Conservation (phyloP, 2,797 vertebrate genomes). For the Cheracebus regulus region DNA sequence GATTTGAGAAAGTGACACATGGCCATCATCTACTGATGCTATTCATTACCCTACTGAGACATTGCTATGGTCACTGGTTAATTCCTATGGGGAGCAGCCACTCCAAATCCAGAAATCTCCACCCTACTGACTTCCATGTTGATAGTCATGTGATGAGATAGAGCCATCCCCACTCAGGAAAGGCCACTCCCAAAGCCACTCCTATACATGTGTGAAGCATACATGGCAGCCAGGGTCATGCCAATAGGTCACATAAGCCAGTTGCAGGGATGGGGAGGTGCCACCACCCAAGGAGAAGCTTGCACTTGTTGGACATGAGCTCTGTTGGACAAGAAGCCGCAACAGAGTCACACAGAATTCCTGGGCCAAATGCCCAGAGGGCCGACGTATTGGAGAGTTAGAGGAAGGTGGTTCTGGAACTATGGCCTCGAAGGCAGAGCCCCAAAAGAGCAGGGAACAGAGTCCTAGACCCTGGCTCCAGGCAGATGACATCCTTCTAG, state of each 20-base stretch:
- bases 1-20: background rate
- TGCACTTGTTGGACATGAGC: background rate
- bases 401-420: background rate
- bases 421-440: background rate
- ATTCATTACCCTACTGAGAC: background rate
- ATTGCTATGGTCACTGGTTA: background rate
- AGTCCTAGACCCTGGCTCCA: background rate
- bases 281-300: background rate
- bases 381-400: background rate
- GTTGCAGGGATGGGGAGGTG: background rate
- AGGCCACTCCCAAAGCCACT: background rate
- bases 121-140: background rate
- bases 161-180: background rate
- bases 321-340: background rate
- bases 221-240: background rate
- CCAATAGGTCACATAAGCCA: background rate
- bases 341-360: background rate
- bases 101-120: background rate
- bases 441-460: background rate
- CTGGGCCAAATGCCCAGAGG: background rate
- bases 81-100: background rate
- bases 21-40: background rate
- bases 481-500: background rate
- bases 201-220: background rate
- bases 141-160: background rate